Evolutionary conservation across 2,888 invertebrate genomes (phyloP).

Genomic region (Chloroclystis v-ata): DNA sequence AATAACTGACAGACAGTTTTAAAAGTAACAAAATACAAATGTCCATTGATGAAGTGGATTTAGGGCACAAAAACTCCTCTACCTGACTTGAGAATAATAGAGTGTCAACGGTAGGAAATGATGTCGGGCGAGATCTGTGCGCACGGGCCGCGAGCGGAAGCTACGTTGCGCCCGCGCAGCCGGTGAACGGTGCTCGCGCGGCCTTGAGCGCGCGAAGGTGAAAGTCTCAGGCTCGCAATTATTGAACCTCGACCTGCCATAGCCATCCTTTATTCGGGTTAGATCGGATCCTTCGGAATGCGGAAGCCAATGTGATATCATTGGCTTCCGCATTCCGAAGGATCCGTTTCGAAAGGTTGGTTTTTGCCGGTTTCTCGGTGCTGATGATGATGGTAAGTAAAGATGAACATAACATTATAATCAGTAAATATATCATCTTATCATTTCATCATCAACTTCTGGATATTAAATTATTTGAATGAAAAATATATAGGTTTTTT

Average conservation of each 20-base stretch:
- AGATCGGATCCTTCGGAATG: slow-evolving; percentile 9
- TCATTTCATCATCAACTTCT: too few relatives aligned
- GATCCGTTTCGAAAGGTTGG: neutral
- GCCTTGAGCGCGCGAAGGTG: slow-evolving; percentile 74
- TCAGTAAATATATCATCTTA: too few relatives aligned
- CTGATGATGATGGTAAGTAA: too few relatives aligned
- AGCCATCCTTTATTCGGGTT: slow-evolving; percentile 62
- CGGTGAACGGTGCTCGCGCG: slow-evolving; percentile 57
- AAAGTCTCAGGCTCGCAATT: slow-evolving; percentile 72
- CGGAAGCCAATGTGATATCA: too few relatives aligned
- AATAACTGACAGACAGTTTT: too few relatives aligned
- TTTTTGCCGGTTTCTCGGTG: neutral
- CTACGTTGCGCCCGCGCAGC: slow-evolving; percentile 36
- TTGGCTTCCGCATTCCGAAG: slow-evolving; percentile 49
- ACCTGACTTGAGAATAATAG: slow-evolving; percentile 3
- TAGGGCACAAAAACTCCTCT: neutral
- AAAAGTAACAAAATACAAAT: too few relatives aligned
- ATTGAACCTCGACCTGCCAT: slow-evolving; percentile 71
- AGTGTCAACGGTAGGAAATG: slow-evolving; percentile 2
- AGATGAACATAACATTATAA: too few relatives aligned
- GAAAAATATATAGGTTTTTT: too few relatives aligned
- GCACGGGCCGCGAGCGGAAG: slow-evolving; percentile 56
- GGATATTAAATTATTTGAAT: too few relatives aligned
- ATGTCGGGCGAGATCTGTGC: slow-evolving; percentile 25
- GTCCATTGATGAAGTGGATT: neutral